Evolutionary conservation across 2,888 invertebrate species (phyloP), one percentile per base, ranked within the genome.

Genomic region (Exocentrus adspersus): DNA sequence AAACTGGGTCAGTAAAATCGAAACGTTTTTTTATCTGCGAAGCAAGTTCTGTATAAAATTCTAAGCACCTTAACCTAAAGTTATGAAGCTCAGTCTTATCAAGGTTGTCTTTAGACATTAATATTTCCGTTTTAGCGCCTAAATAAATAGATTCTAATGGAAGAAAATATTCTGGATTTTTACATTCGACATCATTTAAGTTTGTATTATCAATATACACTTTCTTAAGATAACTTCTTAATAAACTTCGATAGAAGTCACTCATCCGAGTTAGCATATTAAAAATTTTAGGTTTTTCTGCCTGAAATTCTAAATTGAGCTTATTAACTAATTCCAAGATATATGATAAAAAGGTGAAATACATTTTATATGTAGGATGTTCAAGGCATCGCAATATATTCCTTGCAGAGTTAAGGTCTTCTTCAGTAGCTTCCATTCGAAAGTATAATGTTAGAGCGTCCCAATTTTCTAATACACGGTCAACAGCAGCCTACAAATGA

Each of bases 1-100:
- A 64, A 28, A 64, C 50, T 17, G 52, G 42, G 41, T 66, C 61
- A 41, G 43, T 37, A 62, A 70, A 70, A 21, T 61, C 32, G 42
- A 65, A 71, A 17, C 71, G 42, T 32, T 64, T 67, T 62, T 60
- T 65, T 20, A 70, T 69, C 48, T 70, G 61, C 12, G 14, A 43
- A 14, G 32, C 51, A 24, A 68, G 41, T 51, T 67, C 65, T 10
- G 65, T 53, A 63, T 67, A 69, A 67, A 67, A 71, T n/a, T 58
- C 58, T 32, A 68, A 58, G 24, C 12, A 16, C 7, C 56, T 43
- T 50, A 61, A 41, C 37, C 45, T 50, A 51, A 70, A 62, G 42
- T 62, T 58, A 17, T 64, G 16, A 5, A 70, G 16, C 20, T 69
- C 66, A 41, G 28, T 16, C 46, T 50, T 48, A 51, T 48, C 19